Evolutionary conservation across 2,113 vertebrate genomes (phyloP), one percentile per base, ranked within the genome.

Genomic region (Pleuronectes platessa): DNA sequence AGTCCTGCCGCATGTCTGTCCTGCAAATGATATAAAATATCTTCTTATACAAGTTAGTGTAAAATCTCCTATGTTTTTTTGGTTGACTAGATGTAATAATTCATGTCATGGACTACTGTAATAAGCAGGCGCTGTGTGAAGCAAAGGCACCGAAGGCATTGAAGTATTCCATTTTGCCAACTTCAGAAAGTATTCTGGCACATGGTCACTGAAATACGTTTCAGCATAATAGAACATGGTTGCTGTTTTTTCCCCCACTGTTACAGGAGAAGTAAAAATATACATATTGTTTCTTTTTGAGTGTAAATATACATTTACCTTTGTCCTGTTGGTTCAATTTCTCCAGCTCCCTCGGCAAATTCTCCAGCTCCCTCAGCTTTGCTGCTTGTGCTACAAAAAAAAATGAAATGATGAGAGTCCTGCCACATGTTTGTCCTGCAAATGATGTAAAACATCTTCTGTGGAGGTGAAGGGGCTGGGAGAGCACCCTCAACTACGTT

Each of bases 31-130:
- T 37, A 10, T 61, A 10, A 13, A 21, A 40, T 31, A 37, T 4
- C 56, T 27, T 24, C 15, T 59, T 5, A 20, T 11, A 51, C 11
- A n/a, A 11, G 18, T 10, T n/a, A 5, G 49, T 8, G 6, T 8
- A 65, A 53, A 27, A 7, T 15, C 31, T 68, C 0, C 53, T 85
- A 85, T 67, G 84, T 71, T 88, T 84, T 5, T 87, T 87, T 70
- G 76, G 82, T 82, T 84, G 90, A 89, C 66, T 87, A 74, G 86
- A 88, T 92, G 88, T 92, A 88, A 84, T 93, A 88, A 92, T 91
- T 94, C 92, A 90, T 94, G 94, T 95, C 94, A 93, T 93, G 93
- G 92, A 95, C 94, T 95, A 94, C 94, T 95, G 94, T 94, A 92
- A 90, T 90, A 90, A 91, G 76, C 86, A 89, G 63, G 93, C 91